Percentiles rank a stretch among this genome's conserved stretches.
These are phyloP conservation scores for Polyploca ridens DNA, from an alignment of 2,888 invertebrate genomes.

Conservation along the genomic window DNA sequence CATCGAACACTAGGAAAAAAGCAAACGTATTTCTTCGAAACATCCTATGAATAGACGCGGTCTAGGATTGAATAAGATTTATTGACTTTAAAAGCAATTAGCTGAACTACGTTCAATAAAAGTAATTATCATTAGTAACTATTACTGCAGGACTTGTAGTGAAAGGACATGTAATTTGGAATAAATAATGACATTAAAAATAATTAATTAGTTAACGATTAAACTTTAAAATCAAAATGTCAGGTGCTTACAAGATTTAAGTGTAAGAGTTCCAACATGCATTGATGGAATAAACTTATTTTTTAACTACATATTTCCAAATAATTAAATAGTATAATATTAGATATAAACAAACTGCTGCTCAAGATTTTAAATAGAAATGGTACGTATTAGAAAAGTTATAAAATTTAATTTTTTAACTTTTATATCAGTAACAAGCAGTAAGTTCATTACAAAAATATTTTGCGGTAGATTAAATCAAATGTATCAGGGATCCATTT, in stretches of 20 bases:
- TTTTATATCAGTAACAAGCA: too few species aligned
- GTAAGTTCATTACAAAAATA: not conserved
- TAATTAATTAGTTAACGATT: not conserved
- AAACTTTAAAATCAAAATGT: not conserved
- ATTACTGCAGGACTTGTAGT: constrained; percentile 3
- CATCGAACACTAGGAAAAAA: not conserved
- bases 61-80: not conserved
- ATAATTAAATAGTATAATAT: too few species aligned
- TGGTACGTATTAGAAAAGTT: too few species aligned
- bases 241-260: not conserved
- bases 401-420: too few species aligned
- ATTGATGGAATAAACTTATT: too few species aligned
- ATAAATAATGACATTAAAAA: not conserved
- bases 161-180: not conserved
- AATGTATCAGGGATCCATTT: constrained; percentile 52
- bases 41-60: not conserved
- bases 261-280: too few species aligned
- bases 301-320: too few species aligned
- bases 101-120: not conserved
- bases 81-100: constrained; percentile 1
- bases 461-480: constrained; percentile 26
- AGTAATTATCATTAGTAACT: not conserved
- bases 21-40: constrained; percentile 1
- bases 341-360: too few species aligned
- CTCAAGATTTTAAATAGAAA: too few species aligned